These are phyloP conservation scores for Eidolon helvum DNA, from an alignment of 2,113 vertebrate species.

Conservation along the genomic window DNA sequence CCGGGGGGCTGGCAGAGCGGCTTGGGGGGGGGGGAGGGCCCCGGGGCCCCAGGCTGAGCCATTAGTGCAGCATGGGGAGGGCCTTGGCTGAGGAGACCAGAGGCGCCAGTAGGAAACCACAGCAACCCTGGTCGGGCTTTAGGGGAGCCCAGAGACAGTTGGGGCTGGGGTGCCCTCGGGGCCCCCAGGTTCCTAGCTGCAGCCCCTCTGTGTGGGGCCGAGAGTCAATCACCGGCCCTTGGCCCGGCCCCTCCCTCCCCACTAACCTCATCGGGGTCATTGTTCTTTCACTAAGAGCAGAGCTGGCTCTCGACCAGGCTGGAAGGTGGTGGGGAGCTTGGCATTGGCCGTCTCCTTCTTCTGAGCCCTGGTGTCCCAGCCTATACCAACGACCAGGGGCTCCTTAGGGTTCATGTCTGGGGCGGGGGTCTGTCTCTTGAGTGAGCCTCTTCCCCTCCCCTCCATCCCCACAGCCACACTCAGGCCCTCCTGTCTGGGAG, in stretches of 20 bases:
- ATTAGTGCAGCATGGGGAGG: conserved; percentile 53
- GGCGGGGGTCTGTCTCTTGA: background rate
- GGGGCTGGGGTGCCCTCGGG: background rate
- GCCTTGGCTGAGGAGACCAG: background rate
- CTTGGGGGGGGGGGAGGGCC: conserved; percentile 45
- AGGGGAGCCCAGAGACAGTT: background rate
- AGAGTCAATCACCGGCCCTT: background rate
- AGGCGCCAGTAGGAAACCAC: conserved; percentile 70
- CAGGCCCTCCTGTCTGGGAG: background rate
- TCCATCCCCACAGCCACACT: accelerated
- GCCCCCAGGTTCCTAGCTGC: background rate
- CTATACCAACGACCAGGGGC: too few relatives aligned
- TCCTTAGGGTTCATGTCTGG: background rate
- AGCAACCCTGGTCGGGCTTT: background rate
- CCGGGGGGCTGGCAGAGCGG: conserved; percentile 48
- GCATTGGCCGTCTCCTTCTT: background rate
- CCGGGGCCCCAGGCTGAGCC: conserved; percentile 70
- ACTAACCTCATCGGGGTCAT: background rate
- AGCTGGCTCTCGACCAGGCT: conserved; percentile 39
- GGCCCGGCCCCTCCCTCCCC: background rate
- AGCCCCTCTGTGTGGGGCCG: background rate
- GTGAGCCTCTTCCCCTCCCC: too few relatives aligned
- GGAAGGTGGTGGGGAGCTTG: background rate
- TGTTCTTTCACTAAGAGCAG: background rate
- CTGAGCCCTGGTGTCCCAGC: background rate